phyloP scores from a whole-genome alignment of 2,113 vertebrate genomes.

The Anhinga rufa region DNA sequence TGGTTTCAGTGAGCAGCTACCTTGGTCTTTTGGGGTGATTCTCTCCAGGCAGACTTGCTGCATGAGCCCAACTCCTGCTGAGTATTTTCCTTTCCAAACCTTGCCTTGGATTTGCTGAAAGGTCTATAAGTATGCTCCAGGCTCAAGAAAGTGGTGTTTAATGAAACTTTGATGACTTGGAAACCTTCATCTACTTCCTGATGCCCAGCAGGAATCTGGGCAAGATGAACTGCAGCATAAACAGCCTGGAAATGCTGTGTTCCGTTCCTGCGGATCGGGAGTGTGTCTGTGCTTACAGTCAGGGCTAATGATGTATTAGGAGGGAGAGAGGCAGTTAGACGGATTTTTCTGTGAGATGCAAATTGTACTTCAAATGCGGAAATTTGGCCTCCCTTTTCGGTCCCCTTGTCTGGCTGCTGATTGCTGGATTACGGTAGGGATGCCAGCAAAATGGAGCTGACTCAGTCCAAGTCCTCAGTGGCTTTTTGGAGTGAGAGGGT shows the following conservation, averaged over 20 bases:
- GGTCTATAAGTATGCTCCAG: background rate
- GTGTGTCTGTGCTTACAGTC: background rate
- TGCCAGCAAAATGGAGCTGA: background rate
- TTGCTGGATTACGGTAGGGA: background rate
- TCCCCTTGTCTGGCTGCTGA: background rate
- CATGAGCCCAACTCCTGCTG: background rate
- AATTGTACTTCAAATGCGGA: background rate
- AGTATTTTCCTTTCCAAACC: background rate
- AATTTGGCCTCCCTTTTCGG: background rate
- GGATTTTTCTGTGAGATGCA: background rate
- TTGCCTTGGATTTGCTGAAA: background rate
- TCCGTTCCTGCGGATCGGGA: rapidly evolving
- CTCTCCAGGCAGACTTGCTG: background rate
- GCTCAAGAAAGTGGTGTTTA: background rate
- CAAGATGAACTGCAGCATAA: background rate
- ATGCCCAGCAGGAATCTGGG: background rate
- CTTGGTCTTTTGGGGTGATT: background rate
- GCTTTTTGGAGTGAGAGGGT: background rate
- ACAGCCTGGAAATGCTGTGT: background rate
- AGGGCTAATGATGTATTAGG: background rate
- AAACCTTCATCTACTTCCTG: background rate
- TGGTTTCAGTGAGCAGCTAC: background rate
- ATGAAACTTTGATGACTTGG: background rate
- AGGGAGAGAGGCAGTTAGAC: background rate
- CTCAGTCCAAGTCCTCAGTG: rapidly evolving